Conservation (phyloP, 2,113 vertebrate genomes). For the Dasyprocta punctata region DNA sequence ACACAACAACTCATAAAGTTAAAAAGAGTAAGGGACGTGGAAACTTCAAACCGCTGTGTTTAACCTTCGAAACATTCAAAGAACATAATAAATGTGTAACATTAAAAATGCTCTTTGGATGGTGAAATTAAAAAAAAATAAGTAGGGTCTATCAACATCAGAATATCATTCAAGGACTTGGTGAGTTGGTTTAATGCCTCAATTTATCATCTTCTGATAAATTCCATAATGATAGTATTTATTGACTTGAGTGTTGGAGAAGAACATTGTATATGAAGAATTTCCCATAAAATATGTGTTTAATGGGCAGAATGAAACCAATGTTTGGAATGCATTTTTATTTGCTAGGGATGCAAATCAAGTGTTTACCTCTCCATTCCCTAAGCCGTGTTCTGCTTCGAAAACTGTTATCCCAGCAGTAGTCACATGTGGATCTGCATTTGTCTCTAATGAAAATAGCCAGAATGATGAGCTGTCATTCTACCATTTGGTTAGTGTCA, state of each 20-base stretch:
- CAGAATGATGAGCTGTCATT: background rate
- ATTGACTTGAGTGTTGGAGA: conserved; percentile 54
- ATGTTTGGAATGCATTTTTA: background rate
- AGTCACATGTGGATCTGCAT: background rate
- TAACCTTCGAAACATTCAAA: conserved; percentile 21
- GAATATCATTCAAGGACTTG: conserved; percentile 12
- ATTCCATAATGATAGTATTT: conserved; percentile 63
- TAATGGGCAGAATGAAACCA: background rate
- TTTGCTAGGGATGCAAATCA: background rate
- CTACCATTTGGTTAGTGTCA: background rate
- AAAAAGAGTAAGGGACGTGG: background rate
- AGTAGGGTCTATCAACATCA: conserved; percentile 23
- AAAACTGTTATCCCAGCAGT: background rate
- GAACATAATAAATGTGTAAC: background rate
- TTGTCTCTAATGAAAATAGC: background rate
- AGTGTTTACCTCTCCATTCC: background rate
- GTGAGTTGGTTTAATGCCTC: conserved; percentile 71
- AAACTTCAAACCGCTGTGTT: conserved; percentile 27
- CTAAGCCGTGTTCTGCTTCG: background rate
- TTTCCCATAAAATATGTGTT: background rate
- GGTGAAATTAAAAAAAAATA: background rate
- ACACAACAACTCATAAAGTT: conserved; percentile 35
- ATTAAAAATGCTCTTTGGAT: background rate
- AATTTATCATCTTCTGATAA: conserved; percentile 78
- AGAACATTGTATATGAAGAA: background rate